Conservation (phyloP, 2,888 invertebrate genomes). For the Tipula vernalis region DNA sequence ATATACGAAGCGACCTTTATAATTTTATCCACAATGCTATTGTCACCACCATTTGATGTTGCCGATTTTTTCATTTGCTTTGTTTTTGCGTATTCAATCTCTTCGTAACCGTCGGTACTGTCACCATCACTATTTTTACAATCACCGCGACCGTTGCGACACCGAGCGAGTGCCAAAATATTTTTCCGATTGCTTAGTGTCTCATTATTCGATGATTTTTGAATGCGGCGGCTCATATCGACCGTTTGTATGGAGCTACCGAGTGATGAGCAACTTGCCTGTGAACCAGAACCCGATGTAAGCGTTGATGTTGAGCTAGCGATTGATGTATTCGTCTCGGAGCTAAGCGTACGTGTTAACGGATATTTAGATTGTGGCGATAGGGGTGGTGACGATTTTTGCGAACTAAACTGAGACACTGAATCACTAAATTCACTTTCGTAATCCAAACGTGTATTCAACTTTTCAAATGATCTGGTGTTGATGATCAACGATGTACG, state of each 20-base stretch:
- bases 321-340: slow-evolving; percentile 58
- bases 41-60: slow-evolving; percentile 18
- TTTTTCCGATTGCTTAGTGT: slow-evolving; percentile 62
- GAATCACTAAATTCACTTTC: slow-evolving; percentile 74
- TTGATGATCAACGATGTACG: slow-evolving; percentile 29
- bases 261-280: slow-evolving; percentile 54
- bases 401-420: slow-evolving; percentile 59
- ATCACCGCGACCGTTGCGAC: slow-evolving; percentile 65
- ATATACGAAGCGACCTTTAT: slow-evolving; percentile 35
- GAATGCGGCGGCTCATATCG: slow-evolving; percentile 50
- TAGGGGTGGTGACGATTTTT: slow-evolving; percentile 63
- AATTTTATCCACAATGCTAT: slow-evolving; percentile 32
- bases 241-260: slow-evolving; percentile 47
- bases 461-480: not conserved
- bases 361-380: slow-evolving; percentile 47
- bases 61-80: slow-evolving; percentile 34
- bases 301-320: slow-evolving; percentile 58
- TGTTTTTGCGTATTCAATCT: slow-evolving; percentile 31
- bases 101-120: slow-evolving; percentile 33
- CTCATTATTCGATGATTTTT: slow-evolving; percentile 71
- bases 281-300: slow-evolving; percentile 62
- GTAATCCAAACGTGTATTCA: slow-evolving; percentile 22
- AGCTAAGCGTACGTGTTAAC: slow-evolving; percentile 54
- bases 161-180: slow-evolving; percentile 74
- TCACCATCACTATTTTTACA: slow-evolving; percentile 47